phyloP scores from a whole-genome alignment of 2,113 vertebrate genomes.

The Pelecanoides urinatrix region DNA sequence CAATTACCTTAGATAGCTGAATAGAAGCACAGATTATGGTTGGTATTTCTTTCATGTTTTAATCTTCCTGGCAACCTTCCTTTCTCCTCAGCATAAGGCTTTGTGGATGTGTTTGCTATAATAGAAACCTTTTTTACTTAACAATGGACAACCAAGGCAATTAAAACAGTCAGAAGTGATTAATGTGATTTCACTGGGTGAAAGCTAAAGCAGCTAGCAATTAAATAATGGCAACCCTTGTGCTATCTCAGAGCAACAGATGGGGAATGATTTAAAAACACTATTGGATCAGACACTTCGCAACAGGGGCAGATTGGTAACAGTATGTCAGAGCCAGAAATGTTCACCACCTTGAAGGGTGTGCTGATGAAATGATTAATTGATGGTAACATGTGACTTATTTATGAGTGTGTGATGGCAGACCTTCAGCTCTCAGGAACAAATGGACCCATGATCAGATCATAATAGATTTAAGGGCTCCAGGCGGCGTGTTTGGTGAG shows the following conservation, averaged over 20 bases:
- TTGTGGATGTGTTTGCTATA: constrained; percentile 2
- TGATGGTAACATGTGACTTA: not conserved
- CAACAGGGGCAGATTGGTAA: constrained; percentile 8
- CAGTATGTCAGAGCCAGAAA: constrained; percentile 16
- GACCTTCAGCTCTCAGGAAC: not conserved
- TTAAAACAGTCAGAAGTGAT: constrained; percentile 53
- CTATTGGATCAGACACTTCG: not conserved
- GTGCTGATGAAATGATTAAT: not conserved
- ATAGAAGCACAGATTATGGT: not conserved
- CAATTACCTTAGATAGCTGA: not conserved
- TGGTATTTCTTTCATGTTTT: not conserved
- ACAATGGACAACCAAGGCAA: not conserved
- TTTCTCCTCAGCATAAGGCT: not conserved
- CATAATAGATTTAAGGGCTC: not conserved
- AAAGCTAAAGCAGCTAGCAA: constrained; percentile 34
- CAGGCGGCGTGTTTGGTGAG: fast-evolving
- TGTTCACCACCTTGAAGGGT: not conserved
- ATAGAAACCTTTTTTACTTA: constrained; percentile 16
- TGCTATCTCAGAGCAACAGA: constrained; percentile 54
- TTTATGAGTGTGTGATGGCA: fast-evolving
- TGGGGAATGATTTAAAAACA: constrained; percentile 30
- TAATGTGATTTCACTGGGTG: constrained; percentile 33
- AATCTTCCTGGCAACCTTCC: not conserved
- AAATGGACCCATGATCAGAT: not conserved
- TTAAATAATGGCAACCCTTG: constrained; percentile 22